Evolutionary conservation across 1,140 invertebrate genomes (phyloP), one percentile per base, ranked within the genome.

Genomic region (Ruditapes philippinarum): DNA sequence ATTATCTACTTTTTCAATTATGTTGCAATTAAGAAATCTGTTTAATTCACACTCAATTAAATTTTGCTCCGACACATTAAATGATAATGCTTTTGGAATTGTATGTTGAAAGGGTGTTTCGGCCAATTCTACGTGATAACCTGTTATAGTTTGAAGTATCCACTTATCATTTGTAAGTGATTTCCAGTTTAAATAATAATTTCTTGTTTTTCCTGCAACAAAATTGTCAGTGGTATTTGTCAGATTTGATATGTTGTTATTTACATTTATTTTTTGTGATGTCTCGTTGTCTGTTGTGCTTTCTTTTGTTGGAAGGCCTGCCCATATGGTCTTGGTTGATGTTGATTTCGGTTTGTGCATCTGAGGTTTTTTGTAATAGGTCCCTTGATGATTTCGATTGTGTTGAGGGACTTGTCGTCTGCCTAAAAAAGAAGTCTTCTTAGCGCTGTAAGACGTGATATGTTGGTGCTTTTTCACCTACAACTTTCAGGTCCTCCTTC

Each of bases 41-140:
- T 79, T 25, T 38, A 79, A 3, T 79, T 79, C 76, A 54, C 4
- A 12, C 17, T 79, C 17, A 33, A 79, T 54, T 79, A 38, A 36
- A 28, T 51, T 54, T 12, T 79, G 42, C 40, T 79, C 76, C 22
- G 17, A 36, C 11, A 31, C 14, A 7, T 33, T 38, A 42, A 79
- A 79, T 51, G 42, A 38, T 51, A 79, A 36, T 1, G 76, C 31
- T 81, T 81, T 81, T 40, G 79, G 79, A 36, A 65, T 81, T n/a
- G 31, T 40, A 40, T 40, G 19, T 81, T 81, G 79, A 38, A 62
- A 38, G 14, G 79, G 79, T 62, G 22, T 42, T 38, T 36, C 31
- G 9, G 28, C 57, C 28, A 81, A 33, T 36, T 62, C 79, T 38
- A 81, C 40, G 33, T 42, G 19, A 65, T 81, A 81, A 0, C 79